Base-by-base conservation (phyloP, 1,140 invertebrate species). In the Tetragonula clypearis region DNA sequence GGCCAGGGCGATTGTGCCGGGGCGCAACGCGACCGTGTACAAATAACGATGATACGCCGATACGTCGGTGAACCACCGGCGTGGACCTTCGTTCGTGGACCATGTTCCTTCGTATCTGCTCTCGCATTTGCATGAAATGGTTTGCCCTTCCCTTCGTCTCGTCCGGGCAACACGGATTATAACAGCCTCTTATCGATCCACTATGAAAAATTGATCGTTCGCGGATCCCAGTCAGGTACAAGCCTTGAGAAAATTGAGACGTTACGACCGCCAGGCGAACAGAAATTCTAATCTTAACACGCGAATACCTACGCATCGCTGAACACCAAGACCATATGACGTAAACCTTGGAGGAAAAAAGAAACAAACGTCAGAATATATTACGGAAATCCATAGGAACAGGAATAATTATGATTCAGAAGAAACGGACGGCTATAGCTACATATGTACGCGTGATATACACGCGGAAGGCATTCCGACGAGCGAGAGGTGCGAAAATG, bases 11-110 rank as follows among this genome's bases (percentile, higher is more conserved):
- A 49, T 49, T 49, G 41, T 49, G 6, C 41, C 41, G 41, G 41
- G 41, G 41, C 6, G 41, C 41, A 84, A 49, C 82, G 75, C 75
- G 75, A 62, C 41, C 66, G 77, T 79, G 82, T 84, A 84, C 82
- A 79, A 84, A 84, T 84, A 79, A 84, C 82, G 77, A 84, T 84
- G 77, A 84, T 84, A 72, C 77, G 82, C 8, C 21, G 77, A 79
- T 72, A 79, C 35, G 35, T 21, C 21, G 56, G 41, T 8, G 62
- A 75, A 62, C 69, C 69, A 11, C 49, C 30, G 53, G 15, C 49
- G 26, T 19, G 60, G 49, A 30, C 19, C 26, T 79, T 49, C 8
- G 8, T 49, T 49, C 6, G 41, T 49, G 41, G 41, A 49, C 41
- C 73, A 66, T 72, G 82, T 79, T 23, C 78, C 41, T 21, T 65